These are phyloP conservation scores for Diaphora mendica DNA, from an alignment of 2,888 invertebrate genomes.

Conservation along the genomic window DNA sequence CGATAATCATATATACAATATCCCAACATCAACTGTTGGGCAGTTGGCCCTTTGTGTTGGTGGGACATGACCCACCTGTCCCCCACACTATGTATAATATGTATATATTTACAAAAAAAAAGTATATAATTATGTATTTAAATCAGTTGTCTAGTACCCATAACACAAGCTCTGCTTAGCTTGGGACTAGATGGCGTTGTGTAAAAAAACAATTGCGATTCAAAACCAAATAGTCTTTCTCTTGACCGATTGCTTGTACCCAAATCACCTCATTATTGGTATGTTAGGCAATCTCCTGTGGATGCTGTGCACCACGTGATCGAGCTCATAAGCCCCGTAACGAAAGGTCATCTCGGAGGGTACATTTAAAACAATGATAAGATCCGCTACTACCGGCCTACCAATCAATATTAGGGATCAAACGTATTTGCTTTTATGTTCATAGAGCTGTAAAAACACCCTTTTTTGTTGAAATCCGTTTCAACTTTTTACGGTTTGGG, in stretches of 20 bases:
- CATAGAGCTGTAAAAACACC: slow-evolving; percentile 52
- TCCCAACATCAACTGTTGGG: no score
- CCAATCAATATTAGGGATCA: slow-evolving; percentile 84
- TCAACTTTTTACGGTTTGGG: not conserved
- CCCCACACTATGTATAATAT: no score
- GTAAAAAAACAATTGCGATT: no score
- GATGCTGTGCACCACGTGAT: slow-evolving; percentile 55
- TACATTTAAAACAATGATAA: slow-evolving; percentile 81
- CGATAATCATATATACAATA: no score
- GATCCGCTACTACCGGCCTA: slow-evolving; percentile 68
- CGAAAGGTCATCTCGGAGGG: slow-evolving; percentile 51
- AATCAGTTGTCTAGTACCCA: no score
- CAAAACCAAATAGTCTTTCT: slow-evolving; percentile 3
- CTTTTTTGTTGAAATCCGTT: not conserved
- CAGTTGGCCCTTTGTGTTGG: no score
- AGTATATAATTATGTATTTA: no score
- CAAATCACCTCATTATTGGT: slow-evolving; percentile 29
- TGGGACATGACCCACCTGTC: no score
- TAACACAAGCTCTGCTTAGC: no score
- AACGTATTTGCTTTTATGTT: slow-evolving; percentile 47
- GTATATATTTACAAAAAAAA: no score
- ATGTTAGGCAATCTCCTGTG: slow-evolving; percentile 18
- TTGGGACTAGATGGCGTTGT: no score
- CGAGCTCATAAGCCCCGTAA: slow-evolving; percentile 53
- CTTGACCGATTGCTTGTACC: slow-evolving; percentile 12